Percentiles rank a stretch among this genome's conserved stretches.
These are phyloP conservation scores for Cantharis rufa DNA, from an alignment of 2,888 invertebrate species.

Conservation along the genomic window DNA sequence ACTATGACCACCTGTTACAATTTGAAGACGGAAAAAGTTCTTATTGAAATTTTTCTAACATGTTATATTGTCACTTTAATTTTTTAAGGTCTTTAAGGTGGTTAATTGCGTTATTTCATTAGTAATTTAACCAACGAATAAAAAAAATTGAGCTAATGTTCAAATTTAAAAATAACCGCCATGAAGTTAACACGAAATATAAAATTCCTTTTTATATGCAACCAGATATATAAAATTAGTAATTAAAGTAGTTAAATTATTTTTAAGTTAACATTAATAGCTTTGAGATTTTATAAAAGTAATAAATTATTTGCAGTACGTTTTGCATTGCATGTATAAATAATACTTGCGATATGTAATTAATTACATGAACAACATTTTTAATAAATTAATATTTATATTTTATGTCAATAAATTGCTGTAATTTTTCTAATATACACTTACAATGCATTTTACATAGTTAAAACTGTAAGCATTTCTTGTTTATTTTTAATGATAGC, in stretches of 20 bases:
- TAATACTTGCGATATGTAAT: background rate
- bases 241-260: background rate
- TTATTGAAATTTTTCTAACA: conserved; percentile 8
- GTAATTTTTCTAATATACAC: background rate
- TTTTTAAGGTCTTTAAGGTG: background rate
- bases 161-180: background rate
- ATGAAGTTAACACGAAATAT: background rate
- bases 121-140: background rate
- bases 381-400: background rate
- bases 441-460: background rate
- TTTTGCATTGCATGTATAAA: background rate
- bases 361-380: background rate
- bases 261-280: background rate
- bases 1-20: conserved; percentile 29
- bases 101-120: background rate
- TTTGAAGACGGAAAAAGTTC: conserved; percentile 17
- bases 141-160: background rate
- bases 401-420: background rate
- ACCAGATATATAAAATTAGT: background rate
- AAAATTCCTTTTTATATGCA: background rate
- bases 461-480: background rate
- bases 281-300: background rate
- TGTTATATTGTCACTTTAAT: background rate
- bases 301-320: background rate
- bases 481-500: background rate